Base-by-base conservation (phyloP, 2,888 invertebrate genomes). In the Drosophila mettleri region DNA sequence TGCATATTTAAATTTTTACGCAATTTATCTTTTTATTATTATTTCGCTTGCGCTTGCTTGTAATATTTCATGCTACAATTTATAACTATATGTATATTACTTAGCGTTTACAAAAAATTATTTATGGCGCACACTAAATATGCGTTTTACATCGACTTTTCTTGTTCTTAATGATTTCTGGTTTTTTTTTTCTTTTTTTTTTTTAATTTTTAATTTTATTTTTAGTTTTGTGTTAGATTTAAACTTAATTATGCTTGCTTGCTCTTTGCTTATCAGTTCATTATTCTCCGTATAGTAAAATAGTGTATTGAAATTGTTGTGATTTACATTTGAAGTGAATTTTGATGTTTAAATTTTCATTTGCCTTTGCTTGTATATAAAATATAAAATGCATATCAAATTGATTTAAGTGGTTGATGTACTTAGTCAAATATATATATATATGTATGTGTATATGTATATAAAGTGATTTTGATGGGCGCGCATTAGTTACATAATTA, bases 11-110 rank as follows among this genome's bases (percentile, higher is more conserved):
- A 58, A 29, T 65, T 67, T 72, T 69, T 60, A 68, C 60, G 63
- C 67, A 68, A 66, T 68, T 78, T 48, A 34, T 67, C n/a, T 61
- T 68, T 74, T 77, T 65, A 61, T 79, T 77, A 75, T 69, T 69
- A 52, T 43, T 69, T 72, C 58, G 53, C 54, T 78, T 78, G 66
- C 68, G 64, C 63, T 67, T 63, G 43, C 52, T 67, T 76, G 62
- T 69, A 82, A 88, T 82, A 88, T 88, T 85, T 87, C 75, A 72
- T 78, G 86, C 88, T 82, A 82, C 73, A 86, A 88, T 88, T 88
- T 82, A 82, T 64, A 64, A 72, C 88, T 82, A 79, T 62, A 64
- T 58, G 59, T 77, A 66, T 55, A 59, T 73, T 74, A 66, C 65
- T 80, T 88, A 86, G 64, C 61, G 69, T 51, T 85, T 87, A 81